Evolutionary conservation across 2,888 invertebrate species (phyloP), one percentile per base, ranked within the genome.

Genomic region (Baccha elongata): DNA sequence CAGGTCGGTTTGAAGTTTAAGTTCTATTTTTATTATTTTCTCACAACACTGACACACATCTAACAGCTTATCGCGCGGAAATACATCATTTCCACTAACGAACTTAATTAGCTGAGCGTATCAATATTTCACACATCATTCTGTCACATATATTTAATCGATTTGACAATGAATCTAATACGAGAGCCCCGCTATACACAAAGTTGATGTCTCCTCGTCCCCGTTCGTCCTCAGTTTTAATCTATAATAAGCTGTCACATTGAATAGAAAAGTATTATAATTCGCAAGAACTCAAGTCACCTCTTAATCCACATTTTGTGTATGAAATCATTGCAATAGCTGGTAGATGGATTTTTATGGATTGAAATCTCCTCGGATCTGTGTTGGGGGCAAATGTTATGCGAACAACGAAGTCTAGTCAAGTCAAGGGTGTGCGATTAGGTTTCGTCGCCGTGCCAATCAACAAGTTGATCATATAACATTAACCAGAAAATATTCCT

Each of bases 151-250:
- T n/a, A n/a, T n/a, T 55, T 64, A 78, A 72, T 72, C 58, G 29
- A 78, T 78, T 78, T 78, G 78, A 26, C 65, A 78, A 78, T 78
- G 78, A 78, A 50, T 58, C 42, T 26, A 65, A 60, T 48, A 55
- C 46, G 15, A 46, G 62, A 32, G 15, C 17, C n/a, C 37, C 3
- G 13, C n/a, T n/a, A n/a, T n/a, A n/a, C n/a, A n/a, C n/a, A n/a
- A n/a, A n/a, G n/a, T n/a, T n/a, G n/a, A n/a, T n/a, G n/a, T n/a
- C n/a, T n/a, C n/a, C n/a, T n/a, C n/a, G n/a, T n/a, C n/a, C n/a
- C n/a, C n/a, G n/a, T n/a, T 40, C 4, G n/a, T 13, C 8, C 1
- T 8, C 29, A 32, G 29, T 3, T 23, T 5, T 5, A 23, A 5
- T 5, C 23, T 32, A 8, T 32, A 32, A 10, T n/a, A 8, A 19